Base-by-base conservation (phyloP, 2,888 invertebrate species). In the Gymnoscelis rufifasciata region DNA sequence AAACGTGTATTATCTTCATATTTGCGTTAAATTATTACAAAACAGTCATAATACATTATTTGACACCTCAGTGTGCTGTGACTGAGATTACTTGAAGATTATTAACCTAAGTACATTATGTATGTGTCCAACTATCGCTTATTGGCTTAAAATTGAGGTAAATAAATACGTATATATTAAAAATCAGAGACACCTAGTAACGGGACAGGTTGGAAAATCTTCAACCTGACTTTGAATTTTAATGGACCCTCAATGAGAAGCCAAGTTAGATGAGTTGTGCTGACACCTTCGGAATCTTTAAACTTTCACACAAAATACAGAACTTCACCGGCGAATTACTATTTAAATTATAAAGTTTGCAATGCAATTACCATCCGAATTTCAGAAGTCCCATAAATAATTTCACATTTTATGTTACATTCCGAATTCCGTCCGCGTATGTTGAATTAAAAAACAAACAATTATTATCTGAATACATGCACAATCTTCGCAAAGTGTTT, bases 401-500 rank as follows among this genome's bases (percentile, higher is more conserved):
- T 50, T 55, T 48, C 46, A 44, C 50, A 53, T 47, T 65, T 60
- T 62, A 66, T 64, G 64, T 63, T 59, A 64, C 64, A 62, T 65
- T n/a, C 75, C 71, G 70, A 68, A 77, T 78, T 76, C 74, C 52
- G 52, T 38, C 63, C 74, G 68, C 65, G 69, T 42, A 51, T 46
- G 51, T 54, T 56, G 50, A 65, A 68, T 71, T 70, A 71, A 74
- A 71, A 71, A 72, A 72, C 74, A 66, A 68, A 67, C 67, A 76
- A 77, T 74, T 78, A 78, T 78, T 74, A 78, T 82, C 78, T 73
- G 73, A 66, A 76, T 73, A 75, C 75, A 78, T 76, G 78, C 77
- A 72, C 78, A 77, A 83, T 83, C 83, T 83, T 82, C 59, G 70
- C 74, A 62, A 64, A 72, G 62, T 45, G 67, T 62, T 56, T 68